Evolutionary conservation across 2,113 vertebrate species (phyloP).

Genomic region (Cichladusa arquata): DNA sequence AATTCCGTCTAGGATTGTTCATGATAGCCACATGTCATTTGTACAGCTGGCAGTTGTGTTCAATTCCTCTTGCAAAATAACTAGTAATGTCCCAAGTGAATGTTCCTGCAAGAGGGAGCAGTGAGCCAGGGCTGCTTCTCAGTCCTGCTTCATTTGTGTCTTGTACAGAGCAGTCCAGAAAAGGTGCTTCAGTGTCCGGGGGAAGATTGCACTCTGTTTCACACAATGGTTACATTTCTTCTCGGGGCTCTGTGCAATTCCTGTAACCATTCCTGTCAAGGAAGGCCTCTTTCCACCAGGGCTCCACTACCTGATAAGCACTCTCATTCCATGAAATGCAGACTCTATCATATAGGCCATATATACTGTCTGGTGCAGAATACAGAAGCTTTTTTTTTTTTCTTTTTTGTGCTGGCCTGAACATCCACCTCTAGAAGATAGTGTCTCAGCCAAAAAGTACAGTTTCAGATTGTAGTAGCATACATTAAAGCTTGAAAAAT

Average conservation of each 20-base stretch:
- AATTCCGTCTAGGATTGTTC: background rate
- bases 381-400: background rate
- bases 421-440: background rate
- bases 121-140: background rate
- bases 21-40: background rate
- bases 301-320: background rate
- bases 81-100: background rate
- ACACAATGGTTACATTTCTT: background rate
- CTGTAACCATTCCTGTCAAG: background rate
- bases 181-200: background rate
- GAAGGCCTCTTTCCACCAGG: background rate
- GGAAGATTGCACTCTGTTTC: background rate
- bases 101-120: background rate
- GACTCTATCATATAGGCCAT: fast-evolving
- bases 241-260: background rate
- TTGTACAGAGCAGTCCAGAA: background rate
- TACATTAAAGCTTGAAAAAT: background rate
- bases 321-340: background rate
- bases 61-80: background rate
- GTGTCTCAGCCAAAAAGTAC: background rate
- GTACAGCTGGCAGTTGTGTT: background rate
- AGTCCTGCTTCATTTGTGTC: background rate
- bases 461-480: background rate
- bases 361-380: background rate
- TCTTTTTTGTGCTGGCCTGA: background rate